Evolutionary conservation across 1,140 invertebrate genomes (phyloP), one percentile per base, ranked within the genome.

Genomic region (Heliconius melpomene): DNA sequence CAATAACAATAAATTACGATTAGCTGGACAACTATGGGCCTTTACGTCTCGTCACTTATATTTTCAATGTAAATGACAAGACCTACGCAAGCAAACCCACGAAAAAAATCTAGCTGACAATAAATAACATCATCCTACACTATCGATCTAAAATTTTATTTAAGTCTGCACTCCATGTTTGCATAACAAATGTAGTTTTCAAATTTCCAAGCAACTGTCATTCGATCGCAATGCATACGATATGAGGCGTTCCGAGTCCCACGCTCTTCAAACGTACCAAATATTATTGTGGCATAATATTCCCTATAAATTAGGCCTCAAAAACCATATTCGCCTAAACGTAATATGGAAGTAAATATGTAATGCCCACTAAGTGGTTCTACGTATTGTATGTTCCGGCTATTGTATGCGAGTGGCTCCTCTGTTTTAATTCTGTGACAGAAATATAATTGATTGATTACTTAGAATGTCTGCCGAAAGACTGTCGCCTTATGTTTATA

Each of bases 121-220:
- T 66, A 66, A 66, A 66, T 29, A 66, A 66, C 60, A 66, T 66
- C 60, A 23, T n/a, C 60, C 60, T 66, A 66, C 60, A 29, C 23
- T 29, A 16, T 66, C 60, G 23, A 66, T 66, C 71, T 72, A 72
- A 72, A 40, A 72, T 72, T 40, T 72, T 36, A 72, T 72, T 13
- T 36, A 72, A 40, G 71, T 72, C 71, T 38, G 71, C 71, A 75
- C 60, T 76, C 75, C 57, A 76, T 79, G 40, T 79, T 38, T 78
- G 46, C 46, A 72, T 57, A 66, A 79, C 46, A 60, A 52, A 76
- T 72, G 70, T 75, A 60, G 79, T 81, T 73, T 81, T 81, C 77
- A 46, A 81, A 78, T 75, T 81, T 81, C 73, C 73, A 75, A 74
- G 76, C 80, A 78, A 81, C 77, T 81, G 80, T 78, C 76, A 81